Base-by-base conservation (phyloP, 2,888 invertebrate genomes). In the Lampropteryx suffumata region DNA sequence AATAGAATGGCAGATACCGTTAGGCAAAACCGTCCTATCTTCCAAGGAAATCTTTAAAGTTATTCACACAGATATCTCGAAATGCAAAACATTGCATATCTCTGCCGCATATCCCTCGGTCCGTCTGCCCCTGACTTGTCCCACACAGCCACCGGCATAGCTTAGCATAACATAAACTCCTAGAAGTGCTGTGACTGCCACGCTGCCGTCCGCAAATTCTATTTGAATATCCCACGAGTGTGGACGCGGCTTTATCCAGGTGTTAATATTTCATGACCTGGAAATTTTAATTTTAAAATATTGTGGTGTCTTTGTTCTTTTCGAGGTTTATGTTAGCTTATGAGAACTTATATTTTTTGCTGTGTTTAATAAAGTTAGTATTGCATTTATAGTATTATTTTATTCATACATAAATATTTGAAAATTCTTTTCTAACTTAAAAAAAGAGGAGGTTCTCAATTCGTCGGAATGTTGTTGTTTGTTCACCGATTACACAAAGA, bases 181-280 rank as follows among this genome's bases (percentile, higher is more conserved):
- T 54, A 43, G 62, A 64, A 62, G 71, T 72, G 74, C 76, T 69
- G 44, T 71, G 73, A 61, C 76, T 65, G 43, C 27, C 29, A 17
- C 40, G 21, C 45, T 37, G 60, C 56, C 74, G 67, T 67, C 71
- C 66, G 75, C 77, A 82, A 81, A 79, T 73, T 62, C 66, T 59
- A 79, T 79, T 79, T 77, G 73, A 80, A 83, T 80, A 76, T 73
- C 64, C 66, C 69, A 62, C 71, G 64, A 65, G 65, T 71, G 69
- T 67, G 72, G 60, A 63, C 69, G 60, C 62, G 51, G 65, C 74
- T 69, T 77, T 79, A 81, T 62, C 57, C 61, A 56, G 52, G 61
- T 62, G 80, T 84, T 79, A 84, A 84, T 85, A 85, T 85, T 84
- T 79, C 84, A 85, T 85, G 82, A 82, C 76, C 67, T 64, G 71